Percentiles rank a stretch among this genome's conserved stretches.
Evolutionary conservation across 2,888 invertebrate genomes (phyloP).

Genomic region (Dynastes grantii): DNA sequence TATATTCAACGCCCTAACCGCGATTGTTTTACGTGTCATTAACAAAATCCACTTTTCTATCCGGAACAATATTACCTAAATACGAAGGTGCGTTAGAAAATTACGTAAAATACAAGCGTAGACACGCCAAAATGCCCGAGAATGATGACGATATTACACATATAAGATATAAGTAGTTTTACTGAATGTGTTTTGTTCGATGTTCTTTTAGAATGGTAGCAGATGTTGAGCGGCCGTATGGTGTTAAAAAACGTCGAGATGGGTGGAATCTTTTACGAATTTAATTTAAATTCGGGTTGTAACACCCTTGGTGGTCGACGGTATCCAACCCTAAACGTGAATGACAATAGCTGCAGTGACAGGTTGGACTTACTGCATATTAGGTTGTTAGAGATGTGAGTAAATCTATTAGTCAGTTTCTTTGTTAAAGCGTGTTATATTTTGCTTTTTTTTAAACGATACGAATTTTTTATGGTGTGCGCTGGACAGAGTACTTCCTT

Average conservation of each 20-base stretch:
- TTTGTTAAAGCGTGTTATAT: not conserved
- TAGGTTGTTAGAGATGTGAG: not conserved
- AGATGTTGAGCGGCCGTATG: not conserved
- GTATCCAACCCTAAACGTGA: conserved; percentile 1
- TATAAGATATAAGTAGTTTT: not conserved
- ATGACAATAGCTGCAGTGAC: conserved; percentile 12
- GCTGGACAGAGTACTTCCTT: too few species aligned
- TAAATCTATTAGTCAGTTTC: conserved; percentile 9
- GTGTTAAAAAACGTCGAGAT: not conserved
- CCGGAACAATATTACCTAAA: not conserved
- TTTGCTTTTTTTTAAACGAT: not conserved
- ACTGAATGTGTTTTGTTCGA: not conserved
- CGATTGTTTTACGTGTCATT: conserved; percentile 13
- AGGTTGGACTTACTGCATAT: not conserved
- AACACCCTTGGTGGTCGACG: conserved; percentile 22
- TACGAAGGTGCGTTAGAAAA: not conserved
- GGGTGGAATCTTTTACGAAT: conserved; percentile 1
- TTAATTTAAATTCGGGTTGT: conserved; percentile 5
- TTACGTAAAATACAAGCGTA: not conserved
- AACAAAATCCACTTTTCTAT: conserved; percentile 13
- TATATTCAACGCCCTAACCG: conserved; percentile 5
- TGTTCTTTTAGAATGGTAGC: not conserved
- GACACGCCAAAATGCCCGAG: not conserved
- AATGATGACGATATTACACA: not conserved
- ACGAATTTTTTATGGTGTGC: not conserved